Evolutionary conservation across 2,888 invertebrate species (phyloP), one percentile per base, ranked within the genome.

Genomic region (Drosophila paracracens): DNA sequence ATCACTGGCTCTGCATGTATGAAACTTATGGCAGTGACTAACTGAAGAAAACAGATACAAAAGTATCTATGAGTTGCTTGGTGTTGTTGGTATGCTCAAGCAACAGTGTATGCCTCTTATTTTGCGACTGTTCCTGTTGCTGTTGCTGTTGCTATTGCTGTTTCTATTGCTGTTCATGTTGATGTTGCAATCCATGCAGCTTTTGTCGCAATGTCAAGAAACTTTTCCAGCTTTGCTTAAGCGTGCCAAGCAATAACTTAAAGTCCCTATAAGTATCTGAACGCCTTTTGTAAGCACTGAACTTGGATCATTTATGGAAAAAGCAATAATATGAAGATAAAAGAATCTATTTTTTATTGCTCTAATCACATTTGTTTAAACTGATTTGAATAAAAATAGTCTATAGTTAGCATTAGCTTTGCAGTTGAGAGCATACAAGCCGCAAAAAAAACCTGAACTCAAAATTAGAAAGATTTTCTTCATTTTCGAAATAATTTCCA

Each of bases 171-270:
- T 54, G 11, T 27, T 36, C n/a, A 25, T 68, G 46, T 54, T 68
- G 69, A 7, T 35, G 43, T 46, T 25, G 16, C 40, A 31, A 64
- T 29, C n/a, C 25, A 31, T 38, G 73, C 64, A 60, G 83, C 65
- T 81, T 88, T 89, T 91, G 91, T 91, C 89, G 91, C 91, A 91
- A 86, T 83, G 89, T 91, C 91, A 91, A 88, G 82, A 90, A 88
- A 91, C 88, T 89, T 81, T 83, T 69, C 57, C 43, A 48, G 67
- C 51, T 58, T 4, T 43, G 43, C 11, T 33, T 35, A 52, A 54
- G 46, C 25, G 43, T 31, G 54, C n/a, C 54, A 52, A 27, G 40
- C 40, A 51, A 78, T 72, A 51, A 52, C 46, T 59, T n/a, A 25
- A 27, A 77, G 46, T 51, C 31, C 16, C 1, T 8, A 16, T 4